phyloP scores from a whole-genome alignment of 2,113 vertebrate genomes.

The Ammodytes marinus region DNA sequence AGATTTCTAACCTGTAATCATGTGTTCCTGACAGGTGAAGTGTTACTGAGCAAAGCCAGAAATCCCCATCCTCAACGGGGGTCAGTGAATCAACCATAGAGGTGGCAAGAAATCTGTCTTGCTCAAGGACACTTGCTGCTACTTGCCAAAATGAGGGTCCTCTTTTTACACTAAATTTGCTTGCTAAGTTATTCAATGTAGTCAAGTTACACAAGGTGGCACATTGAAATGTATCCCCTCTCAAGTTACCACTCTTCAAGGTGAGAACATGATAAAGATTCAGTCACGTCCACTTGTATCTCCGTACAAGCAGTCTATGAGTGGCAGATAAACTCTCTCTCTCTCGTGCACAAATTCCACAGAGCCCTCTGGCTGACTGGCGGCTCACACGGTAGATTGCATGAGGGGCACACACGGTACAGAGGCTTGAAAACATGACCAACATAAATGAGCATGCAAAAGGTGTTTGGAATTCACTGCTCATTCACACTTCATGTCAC shows the following conservation, averaged over 20 bases:
- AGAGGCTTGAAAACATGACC: slow-evolving; percentile 40
- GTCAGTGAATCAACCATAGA: not conserved
- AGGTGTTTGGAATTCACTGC: slow-evolving; percentile 24
- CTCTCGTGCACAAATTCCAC: not conserved
- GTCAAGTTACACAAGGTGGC: too few relatives aligned
- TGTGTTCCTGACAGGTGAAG: not conserved
- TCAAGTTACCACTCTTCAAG: too few relatives aligned
- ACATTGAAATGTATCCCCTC: too few relatives aligned
- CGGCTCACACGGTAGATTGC: not conserved
- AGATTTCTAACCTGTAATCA: not conserved
- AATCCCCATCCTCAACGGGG: not conserved
- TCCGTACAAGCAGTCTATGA: not conserved
- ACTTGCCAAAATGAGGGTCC: not conserved
- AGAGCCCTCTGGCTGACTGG: not conserved
- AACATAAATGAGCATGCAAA: slow-evolving; percentile 38
- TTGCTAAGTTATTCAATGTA: too few relatives aligned
- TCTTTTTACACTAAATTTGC: too few relatives aligned
- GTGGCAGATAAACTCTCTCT: not conserved
- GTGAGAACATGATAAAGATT: not conserved
- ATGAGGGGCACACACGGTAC: slow-evolving; percentile 5
- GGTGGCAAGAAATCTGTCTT: not conserved
- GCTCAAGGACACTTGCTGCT: not conserved
- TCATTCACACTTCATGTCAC: slow-evolving; percentile 8
- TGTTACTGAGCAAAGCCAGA: slow-evolving; percentile 1
- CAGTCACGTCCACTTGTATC: not conserved